Conservation (phyloP, 2,797 vertebrate species). For the Mus spretus region DNA sequence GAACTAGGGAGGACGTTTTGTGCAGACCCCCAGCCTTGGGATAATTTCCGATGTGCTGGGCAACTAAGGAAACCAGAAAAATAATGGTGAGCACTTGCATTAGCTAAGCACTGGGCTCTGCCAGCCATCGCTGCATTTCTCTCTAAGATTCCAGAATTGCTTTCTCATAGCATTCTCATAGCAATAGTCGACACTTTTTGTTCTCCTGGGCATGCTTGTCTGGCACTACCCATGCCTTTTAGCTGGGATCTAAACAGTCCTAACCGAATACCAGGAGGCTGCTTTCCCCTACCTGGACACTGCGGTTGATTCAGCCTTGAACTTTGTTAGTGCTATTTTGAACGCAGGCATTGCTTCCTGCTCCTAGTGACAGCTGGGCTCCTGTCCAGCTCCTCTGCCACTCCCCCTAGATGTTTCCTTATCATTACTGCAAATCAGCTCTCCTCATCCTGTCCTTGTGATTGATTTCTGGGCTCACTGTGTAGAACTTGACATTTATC, state of each 20-base stretch:
- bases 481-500: slow-evolving; percentile 79
- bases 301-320: not conserved
- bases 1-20: not conserved
- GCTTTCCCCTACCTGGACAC: not conserved
- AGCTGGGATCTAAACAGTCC: not conserved
- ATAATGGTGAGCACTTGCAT: not conserved
- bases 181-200: not conserved
- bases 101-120: not conserved
- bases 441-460: slow-evolving; percentile 33
- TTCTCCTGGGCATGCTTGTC: not conserved
- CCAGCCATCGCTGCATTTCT: not conserved
- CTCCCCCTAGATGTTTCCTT: slow-evolving; percentile 50
- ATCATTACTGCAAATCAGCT: slow-evolving; percentile 46
- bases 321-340: not conserved
- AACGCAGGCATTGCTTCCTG: not conserved
- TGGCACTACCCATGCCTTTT: not conserved
- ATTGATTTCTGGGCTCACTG: slow-evolving; percentile 65
- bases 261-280: not conserved
- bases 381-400: not conserved
- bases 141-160: not conserved
- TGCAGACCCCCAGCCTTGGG: not conserved
- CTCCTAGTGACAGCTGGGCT: not conserved
- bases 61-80: not conserved
- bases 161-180: not conserved
- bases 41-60: not conserved